phyloP scores from a whole-genome alignment of 2,888 invertebrate species.

The Ophioninae sp. region DNA sequence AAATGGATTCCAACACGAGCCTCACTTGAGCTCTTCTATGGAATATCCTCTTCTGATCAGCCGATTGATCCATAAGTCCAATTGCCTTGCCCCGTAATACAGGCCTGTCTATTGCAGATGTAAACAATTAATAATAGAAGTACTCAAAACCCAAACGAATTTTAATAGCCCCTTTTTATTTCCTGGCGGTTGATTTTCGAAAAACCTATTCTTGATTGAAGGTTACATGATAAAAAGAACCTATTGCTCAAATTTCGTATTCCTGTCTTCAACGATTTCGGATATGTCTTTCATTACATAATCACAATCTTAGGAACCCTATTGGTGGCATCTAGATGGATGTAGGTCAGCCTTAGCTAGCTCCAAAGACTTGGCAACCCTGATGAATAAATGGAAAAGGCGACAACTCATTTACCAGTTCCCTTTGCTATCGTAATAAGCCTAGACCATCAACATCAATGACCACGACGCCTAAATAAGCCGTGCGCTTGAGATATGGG shows the following conservation, averaged over 20 bases:
- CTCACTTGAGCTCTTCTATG: background rate
- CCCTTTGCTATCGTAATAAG: slow-evolving; percentile 50
- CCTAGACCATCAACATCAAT: slow-evolving; percentile 73
- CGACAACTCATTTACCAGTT: slow-evolving; percentile 40
- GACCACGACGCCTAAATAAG: slow-evolving; percentile 75
- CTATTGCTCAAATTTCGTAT: too few species aligned
- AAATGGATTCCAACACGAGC: background rate
- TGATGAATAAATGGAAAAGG: slow-evolving; percentile 32
- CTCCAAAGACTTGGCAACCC: slow-evolving; percentile 42
- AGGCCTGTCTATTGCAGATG: background rate
- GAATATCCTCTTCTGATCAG: background rate
- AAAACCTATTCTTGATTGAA: too few species aligned
- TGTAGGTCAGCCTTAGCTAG: slow-evolving; percentile 9
- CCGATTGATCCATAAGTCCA: background rate
- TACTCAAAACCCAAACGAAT: too few species aligned
- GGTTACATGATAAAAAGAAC: too few species aligned
- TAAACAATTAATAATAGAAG: too few species aligned
- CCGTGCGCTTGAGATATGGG: slow-evolving; percentile 45
- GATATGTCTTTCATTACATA: background rate
- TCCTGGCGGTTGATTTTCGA: too few species aligned
- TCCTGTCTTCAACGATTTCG: background rate
- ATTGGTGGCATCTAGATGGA: background rate
- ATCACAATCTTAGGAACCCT: background rate
- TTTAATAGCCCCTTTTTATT: too few species aligned
- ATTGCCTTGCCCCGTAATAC: background rate